A percentile compares a stretch with the other conserved stretches of the same genome.
Conservation (phyloP, 2,888 invertebrate species). For the Taphrorychus bicolor region DNA sequence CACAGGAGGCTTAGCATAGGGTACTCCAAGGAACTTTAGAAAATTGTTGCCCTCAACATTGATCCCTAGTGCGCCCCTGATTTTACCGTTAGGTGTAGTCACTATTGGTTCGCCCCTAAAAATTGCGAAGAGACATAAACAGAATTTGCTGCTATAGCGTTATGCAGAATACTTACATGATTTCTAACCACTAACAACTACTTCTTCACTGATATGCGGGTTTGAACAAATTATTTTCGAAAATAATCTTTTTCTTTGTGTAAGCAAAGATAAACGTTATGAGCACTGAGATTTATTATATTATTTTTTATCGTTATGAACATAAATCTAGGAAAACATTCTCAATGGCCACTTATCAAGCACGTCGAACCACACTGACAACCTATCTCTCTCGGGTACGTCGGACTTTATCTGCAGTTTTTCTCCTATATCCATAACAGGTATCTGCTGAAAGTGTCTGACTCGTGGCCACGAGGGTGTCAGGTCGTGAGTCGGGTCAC, state of each 20-base stretch:
- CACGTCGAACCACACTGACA: constrained; percentile 36
- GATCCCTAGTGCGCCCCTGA: not conserved
- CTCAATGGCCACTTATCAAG: not conserved
- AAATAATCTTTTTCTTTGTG: no score
- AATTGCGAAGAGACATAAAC: no score
- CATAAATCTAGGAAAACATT: constrained; percentile 1
- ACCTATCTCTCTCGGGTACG: constrained; percentile 43
- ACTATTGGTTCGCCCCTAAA: no score
- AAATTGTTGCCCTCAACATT: not conserved
- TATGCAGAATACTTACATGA: no score
- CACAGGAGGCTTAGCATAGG: constrained; percentile 32
- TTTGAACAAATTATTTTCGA: no score
- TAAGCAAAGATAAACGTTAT: no score
- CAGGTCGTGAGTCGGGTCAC: constrained; percentile 37
- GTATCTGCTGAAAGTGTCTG: constrained; percentile 28
- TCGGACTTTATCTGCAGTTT: constrained; percentile 41
- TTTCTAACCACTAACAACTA: no score
- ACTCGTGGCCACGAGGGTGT: constrained; percentile 45
- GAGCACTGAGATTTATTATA: no score
- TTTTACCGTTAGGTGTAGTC: not conserved
- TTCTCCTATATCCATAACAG: constrained; percentile 47
- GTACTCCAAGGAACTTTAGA: constrained; percentile 19
- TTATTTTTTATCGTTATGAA: no score
- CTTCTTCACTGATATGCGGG: no score
- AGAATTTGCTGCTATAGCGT: no score